These are phyloP conservation scores for Chloroclysta siterata DNA, from an alignment of 2,888 invertebrate species.

Conservation along the genomic window DNA sequence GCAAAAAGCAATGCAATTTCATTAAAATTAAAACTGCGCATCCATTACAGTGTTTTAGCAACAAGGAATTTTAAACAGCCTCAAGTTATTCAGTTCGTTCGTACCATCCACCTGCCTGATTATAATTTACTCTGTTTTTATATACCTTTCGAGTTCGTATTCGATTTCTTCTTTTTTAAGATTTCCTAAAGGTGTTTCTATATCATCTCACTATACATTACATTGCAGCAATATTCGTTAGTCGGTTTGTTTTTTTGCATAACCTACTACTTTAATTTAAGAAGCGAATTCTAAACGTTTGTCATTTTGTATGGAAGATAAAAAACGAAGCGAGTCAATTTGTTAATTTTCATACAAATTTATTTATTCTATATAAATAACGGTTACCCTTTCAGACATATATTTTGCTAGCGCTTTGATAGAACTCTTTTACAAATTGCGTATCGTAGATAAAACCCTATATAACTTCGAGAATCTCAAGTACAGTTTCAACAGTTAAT, in stretches of 20 bases:
- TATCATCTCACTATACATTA: not conserved
- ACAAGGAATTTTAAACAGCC: constrained; percentile 20
- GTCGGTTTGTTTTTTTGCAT: not conserved
- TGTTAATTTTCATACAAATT: too few relatives aligned
- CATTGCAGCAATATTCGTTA: not conserved
- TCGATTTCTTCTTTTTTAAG: constrained; percentile 21
- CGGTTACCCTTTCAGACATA: not conserved
- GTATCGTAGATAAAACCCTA: constrained; percentile 1
- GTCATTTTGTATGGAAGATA: too few relatives aligned
- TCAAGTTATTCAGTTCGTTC: constrained; percentile 31
- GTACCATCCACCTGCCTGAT: constrained; percentile 37
- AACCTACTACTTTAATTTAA: too few relatives aligned
- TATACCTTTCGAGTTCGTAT: constrained; percentile 22
- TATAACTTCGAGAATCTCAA: constrained; percentile 14
- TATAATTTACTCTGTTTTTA: constrained; percentile 38
- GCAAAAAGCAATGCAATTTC: constrained; percentile 8
- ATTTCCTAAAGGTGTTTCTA: not conserved
- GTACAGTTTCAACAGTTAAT: constrained; percentile 27
- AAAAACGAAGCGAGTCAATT: too few relatives aligned
- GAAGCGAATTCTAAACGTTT: too few relatives aligned
- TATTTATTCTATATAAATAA: too few relatives aligned
- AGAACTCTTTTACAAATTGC: not conserved
- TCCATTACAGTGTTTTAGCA: constrained; percentile 10
- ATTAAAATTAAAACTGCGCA: constrained; percentile 9
- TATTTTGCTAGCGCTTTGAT: not conserved